Evolutionary conservation across 2,888 invertebrate species (phyloP).

Genomic region (Pristionchus fissidentatus): DNA sequence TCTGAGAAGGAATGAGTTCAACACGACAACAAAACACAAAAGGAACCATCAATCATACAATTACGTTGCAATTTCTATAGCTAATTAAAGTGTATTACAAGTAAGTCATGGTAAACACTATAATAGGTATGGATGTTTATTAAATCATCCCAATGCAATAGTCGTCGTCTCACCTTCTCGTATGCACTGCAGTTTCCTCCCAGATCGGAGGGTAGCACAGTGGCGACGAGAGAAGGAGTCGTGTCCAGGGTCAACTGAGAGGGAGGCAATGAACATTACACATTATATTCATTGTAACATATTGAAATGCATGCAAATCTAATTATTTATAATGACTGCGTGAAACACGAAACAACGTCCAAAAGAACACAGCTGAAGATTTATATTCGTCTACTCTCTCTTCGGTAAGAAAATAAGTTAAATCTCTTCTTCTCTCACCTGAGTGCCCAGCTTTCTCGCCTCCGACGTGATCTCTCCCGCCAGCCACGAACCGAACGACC

Average conservation of each 20-base stretch:
- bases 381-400: not conserved
- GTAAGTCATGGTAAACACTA: no score
- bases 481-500: slow-evolving; percentile 42
- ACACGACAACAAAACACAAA: no score
- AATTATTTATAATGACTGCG: not conserved
- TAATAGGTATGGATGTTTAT: not conserved
- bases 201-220: not conserved
- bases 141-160: not conserved
- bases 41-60: no score
- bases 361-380: not conserved
- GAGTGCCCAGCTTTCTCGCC: slow-evolving; percentile 22
- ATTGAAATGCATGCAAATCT: not conserved
- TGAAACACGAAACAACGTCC: not conserved
- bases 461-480: slow-evolving; percentile 27
- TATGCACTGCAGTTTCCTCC: not conserved
- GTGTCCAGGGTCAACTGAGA: not conserved
- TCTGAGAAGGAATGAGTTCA: no score
- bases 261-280: no score
- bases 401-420: not conserved
- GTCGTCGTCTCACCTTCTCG: not conserved
- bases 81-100: not conserved
- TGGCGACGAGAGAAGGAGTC: not conserved
- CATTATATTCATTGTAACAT: not conserved
- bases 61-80: not conserved
- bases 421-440: not conserved